Evolutionary conservation across 37 sponge, comb jelly and placozoan species (phyloP), one percentile per base, ranked within the genome.

Genomic region (Diacarnus erythraeanus): DNA sequence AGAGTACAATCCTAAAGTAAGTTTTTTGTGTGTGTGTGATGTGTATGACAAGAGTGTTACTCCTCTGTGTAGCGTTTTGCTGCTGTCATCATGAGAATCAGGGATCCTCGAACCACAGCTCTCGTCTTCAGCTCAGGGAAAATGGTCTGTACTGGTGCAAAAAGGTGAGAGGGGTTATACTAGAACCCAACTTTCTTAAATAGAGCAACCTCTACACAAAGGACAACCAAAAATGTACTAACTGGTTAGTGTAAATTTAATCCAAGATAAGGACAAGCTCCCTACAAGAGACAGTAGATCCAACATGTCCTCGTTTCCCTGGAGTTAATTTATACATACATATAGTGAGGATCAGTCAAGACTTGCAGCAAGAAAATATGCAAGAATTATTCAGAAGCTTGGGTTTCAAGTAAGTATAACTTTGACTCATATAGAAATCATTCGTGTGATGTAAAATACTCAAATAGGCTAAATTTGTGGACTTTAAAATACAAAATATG

Each of bases 131-230:
- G 94, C 71, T 93, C 94, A n/a, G 99, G 99, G 25, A 98, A 98
- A 77, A 98, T 98, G 99, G 99, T 98, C 61, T 98, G 99, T 66
- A 98, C 99, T 22, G 99, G 99, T 72, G 99, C 99, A 0, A 98
- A 98, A 84, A 96, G 95, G 95, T 90, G 6, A 23, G 85, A 21
- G 26, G 31, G 2, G 20, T 30, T 63, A 20, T 25, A 63, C 64
- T 25, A 63, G 30, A 6, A 63, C 20, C 18, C 64, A 30, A 6
- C n/a, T n/a, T n/a, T n/a, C n/a, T n/a, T n/a, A n/a, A n/a, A n/a
- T n/a, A n/a, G n/a, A n/a, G n/a, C n/a, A n/a, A n/a, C n/a, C n/a
- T n/a, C n/a, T n/a, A n/a, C n/a, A n/a, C n/a, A n/a, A n/a, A n/a
- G n/a, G n/a, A n/a, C n/a, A n/a, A 6, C 8, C 64, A 63, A 63